phyloP scores from a whole-genome alignment of 2,113 vertebrate genomes.

The Tachuris rubrigastra region DNA sequence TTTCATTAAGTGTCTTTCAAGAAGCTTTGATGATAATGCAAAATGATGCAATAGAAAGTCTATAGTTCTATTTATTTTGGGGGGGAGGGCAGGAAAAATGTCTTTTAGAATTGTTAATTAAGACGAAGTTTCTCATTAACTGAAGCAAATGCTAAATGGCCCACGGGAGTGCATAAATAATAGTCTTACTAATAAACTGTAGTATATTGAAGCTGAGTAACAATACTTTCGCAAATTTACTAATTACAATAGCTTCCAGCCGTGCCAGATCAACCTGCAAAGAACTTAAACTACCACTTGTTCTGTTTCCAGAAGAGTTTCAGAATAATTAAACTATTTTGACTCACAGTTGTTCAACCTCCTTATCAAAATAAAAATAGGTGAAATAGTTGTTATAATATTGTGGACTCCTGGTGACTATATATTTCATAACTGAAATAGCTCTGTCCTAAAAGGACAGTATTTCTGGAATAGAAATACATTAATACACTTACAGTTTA shows the following conservation, averaged over 20 bases:
- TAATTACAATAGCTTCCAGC: slow-evolving; percentile 48
- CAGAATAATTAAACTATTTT: slow-evolving; percentile 46
- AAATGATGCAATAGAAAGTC: not conserved
- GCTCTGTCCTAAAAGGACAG: not conserved
- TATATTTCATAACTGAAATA: not conserved
- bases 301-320: slow-evolving; percentile 26
- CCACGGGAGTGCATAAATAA: slow-evolving; percentile 39
- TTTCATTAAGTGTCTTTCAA: slow-evolving; percentile 9
- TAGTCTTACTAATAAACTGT: slow-evolving; percentile 44
- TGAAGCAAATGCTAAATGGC: slow-evolving; percentile 54
- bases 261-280: slow-evolving; percentile 21
- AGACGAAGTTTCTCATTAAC: slow-evolving; percentile 56
- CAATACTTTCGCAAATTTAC: slow-evolving; percentile 46
- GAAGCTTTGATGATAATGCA: slow-evolving; percentile 37
- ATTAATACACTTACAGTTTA: not conserved
- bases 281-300: slow-evolving; percentile 12
- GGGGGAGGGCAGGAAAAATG: not conserved
- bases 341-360: not conserved
- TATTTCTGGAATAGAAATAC: not conserved
- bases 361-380: slow-evolving; percentile 32
- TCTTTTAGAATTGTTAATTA: slow-evolving; percentile 60
- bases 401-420: not conserved
- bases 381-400: not conserved
- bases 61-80: not conserved
- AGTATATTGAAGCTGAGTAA: not conserved